phyloP scores from a whole-genome alignment of 23 tunicate genomes.

The Botrylloides violaceus region DNA sequence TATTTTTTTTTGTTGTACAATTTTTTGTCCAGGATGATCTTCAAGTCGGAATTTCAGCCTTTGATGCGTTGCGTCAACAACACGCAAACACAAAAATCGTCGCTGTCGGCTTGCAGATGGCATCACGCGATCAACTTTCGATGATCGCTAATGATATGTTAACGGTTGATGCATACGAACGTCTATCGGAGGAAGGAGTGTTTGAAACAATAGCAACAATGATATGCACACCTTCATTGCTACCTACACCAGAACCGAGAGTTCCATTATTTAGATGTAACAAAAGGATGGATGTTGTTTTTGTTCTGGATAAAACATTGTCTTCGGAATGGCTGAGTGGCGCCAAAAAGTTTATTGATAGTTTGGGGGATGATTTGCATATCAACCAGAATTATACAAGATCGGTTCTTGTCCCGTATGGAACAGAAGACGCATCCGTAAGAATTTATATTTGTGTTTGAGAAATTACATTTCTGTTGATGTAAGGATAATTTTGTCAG shows the following conservation, averaged over 20 bases:
- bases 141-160: not conserved
- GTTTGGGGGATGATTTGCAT: not conserved
- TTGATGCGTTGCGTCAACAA: not conserved
- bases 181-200: constrained; percentile 3
- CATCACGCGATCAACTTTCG: constrained; percentile 17
- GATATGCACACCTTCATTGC: constrained; percentile 16
- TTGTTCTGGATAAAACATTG: not conserved
- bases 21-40: constrained; percentile 37
- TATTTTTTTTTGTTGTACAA: too few relatives aligned
- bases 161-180: constrained; percentile 13
- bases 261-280: not conserved
- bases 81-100: constrained; percentile 9
- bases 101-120: constrained; percentile 29
- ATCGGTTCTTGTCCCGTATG: not conserved
- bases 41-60: not conserved
- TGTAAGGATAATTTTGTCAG: too few relatives aligned
- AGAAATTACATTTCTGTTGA: too few relatives aligned
- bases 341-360: not conserved
- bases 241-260: not conserved
- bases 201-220: not conserved
- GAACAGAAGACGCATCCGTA: not conserved
- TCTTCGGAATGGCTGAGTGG: not conserved
- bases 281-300: not conserved
- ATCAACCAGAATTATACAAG: not conserved
- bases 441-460: too few relatives aligned